Conservation (phyloP, 2,797 vertebrate species). For the Phylloscopus collybita region DNA sequence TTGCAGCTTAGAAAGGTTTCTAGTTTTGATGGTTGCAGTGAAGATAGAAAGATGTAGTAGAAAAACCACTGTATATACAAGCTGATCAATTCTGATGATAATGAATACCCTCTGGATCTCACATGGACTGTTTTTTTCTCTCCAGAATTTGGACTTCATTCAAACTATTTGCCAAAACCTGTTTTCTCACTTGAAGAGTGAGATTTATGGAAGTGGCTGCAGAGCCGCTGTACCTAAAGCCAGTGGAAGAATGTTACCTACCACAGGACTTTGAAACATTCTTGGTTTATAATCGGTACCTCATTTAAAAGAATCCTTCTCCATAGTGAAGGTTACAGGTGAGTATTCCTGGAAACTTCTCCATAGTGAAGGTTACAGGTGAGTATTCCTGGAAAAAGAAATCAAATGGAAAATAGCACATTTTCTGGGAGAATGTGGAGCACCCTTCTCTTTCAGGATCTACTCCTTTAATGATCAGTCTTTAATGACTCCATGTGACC, state of each 20-base stretch:
- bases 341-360: neutral
- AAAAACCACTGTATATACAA: neutral
- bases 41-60: slow-evolving; percentile 79
- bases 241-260: neutral
- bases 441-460: neutral
- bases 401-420: neutral
- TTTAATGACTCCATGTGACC: neutral
- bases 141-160: neutral
- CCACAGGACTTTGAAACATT: neutral
- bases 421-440: neutral
- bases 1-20: neutral
- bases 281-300: neutral
- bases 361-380: neutral
- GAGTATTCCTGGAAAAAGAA: neutral
- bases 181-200: neutral
- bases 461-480: neutral
- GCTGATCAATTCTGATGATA: neutral
- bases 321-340: neutral
- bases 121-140: neutral
- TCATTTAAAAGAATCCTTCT: neutral
- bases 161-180: neutral
- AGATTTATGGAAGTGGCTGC: neutral
- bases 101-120: neutral
- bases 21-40: slow-evolving; percentile 12
- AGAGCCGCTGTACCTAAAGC: neutral